phyloP scores from a whole-genome alignment of 2,797 vertebrate genomes.

The Onychomys arenicola region DNA sequence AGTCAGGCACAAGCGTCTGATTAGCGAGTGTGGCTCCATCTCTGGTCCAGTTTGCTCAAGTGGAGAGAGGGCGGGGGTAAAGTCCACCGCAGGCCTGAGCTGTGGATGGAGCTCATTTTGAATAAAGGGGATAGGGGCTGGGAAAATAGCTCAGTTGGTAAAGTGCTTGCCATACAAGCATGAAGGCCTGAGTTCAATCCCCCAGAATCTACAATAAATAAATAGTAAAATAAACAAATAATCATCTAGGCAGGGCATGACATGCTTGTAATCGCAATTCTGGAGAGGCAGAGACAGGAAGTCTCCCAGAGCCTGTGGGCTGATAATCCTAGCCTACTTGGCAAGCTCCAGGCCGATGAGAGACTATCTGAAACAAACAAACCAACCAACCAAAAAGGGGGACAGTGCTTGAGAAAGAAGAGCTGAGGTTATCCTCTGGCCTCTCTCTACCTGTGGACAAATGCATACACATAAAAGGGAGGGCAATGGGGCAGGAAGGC shows the following conservation, averaged over 20 bases:
- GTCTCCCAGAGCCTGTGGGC: background rate
- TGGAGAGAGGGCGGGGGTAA: fast-evolving
- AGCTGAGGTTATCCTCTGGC: background rate
- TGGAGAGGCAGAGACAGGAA: background rate
- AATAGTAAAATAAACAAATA: background rate
- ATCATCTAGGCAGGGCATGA: no score
- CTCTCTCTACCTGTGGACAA: background rate
- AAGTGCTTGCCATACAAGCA: background rate
- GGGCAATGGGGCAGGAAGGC: background rate
- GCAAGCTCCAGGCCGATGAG: background rate
- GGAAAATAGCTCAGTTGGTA: background rate
- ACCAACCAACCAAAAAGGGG: background rate
- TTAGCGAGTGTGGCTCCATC: background rate
- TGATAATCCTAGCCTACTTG: background rate
- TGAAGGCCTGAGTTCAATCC: background rate
- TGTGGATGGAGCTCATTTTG: background rate
- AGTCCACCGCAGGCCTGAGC: fast-evolving
- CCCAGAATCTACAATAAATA: background rate
- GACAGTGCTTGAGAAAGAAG: background rate
- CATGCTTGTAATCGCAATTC: background rate
- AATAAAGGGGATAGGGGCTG: background rate
- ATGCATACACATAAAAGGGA: background rate
- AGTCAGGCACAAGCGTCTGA: background rate
- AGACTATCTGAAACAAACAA: background rate
- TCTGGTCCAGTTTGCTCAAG: background rate